Base-by-base conservation (phyloP, 2,888 invertebrate genomes). In the Parnassius orleans region DNA sequence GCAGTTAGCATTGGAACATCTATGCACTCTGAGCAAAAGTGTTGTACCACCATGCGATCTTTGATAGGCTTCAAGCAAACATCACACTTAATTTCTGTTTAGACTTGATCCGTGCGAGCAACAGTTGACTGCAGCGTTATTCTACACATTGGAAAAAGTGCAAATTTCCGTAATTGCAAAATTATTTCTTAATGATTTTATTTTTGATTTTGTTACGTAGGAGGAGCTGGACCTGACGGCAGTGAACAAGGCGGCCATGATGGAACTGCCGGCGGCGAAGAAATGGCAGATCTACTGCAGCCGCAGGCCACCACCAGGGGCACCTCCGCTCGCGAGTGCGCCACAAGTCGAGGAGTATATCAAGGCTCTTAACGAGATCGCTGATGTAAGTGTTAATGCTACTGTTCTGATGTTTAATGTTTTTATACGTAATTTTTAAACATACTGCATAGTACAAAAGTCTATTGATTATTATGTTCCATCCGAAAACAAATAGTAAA, bases 201-300 rank as follows among this genome's bases (percentile, higher is more conserved):
- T 24, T 24, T 24, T 24, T 19, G 19, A 19, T 19, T 19, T 12
- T 12, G 42, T 43, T 43, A 10, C 53, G 43, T 33, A 95, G 95
- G 98, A 98, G 84, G 98, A 98, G 87, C 90, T 98, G 75, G 98
- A 98, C 87, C 91, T 98, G 75, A 98, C 98, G 67, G 97, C 98
- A 47, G 95, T 97, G 11, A 98, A 98, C 86, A 96, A 98, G 82
- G 96, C 97, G 71, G 98, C 98, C 48, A 98, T 99, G 95, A 94
- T 98, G 87, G 97, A 96, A 77, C 92, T 98, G 65, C 97, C 98
- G 1, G 95, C 97, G 0, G 97, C 98, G 78, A 98, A 98, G 90
- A 98, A 98, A 90, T 98, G 98, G 98, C 98, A 98, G 92, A 98
- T 98, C 73, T 98, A 98, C 89, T 98, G 98, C 91, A 98, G 98